These are phyloP conservation scores for Quadroppia sp. DNA, from an alignment of 2,888 invertebrate species.

Conservation along the genomic window DNA sequence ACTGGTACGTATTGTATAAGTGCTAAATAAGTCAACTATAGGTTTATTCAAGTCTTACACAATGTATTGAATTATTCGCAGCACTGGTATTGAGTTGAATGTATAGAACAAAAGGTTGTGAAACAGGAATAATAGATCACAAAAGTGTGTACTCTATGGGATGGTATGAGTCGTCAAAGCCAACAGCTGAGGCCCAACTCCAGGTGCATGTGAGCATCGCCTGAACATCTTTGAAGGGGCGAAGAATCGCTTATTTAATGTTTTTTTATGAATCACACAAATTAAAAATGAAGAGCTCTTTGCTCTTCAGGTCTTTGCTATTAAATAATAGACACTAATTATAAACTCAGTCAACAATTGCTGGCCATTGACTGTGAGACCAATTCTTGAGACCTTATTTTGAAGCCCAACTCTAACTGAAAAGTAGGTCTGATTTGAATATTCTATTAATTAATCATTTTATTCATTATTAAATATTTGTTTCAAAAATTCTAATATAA, in stretches of 20 bases:
- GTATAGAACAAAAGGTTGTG: neutral
- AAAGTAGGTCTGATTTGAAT: conserved; percentile 14
- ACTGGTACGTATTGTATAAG: too few relatives aligned
- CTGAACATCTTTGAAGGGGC: conserved; percentile 3
- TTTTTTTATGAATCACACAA: neutral
- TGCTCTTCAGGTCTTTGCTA: neutral
- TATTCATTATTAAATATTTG: too few relatives aligned
- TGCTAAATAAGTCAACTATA: too few relatives aligned
- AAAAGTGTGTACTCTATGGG: neutral
- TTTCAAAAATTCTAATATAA: too few relatives aligned
- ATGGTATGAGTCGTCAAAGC: neutral
- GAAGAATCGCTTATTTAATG: neutral
- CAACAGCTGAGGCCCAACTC: conserved; percentile 6
- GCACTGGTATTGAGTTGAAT: neutral
- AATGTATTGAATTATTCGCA: neutral
- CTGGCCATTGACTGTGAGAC: neutral
- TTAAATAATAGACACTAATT: neutral
- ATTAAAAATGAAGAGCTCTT: conserved; percentile 4
- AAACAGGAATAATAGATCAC: neutral
- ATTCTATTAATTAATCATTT: neutral
- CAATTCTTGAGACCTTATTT: neutral
- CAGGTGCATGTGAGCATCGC: conserved; percentile 3
- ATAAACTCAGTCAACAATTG: neutral
- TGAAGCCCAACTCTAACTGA: neutral
- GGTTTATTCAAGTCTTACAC: neutral